Evolutionary conservation across 2,797 vertebrate species (phyloP).

Genomic region (Enoplosus armatus): DNA sequence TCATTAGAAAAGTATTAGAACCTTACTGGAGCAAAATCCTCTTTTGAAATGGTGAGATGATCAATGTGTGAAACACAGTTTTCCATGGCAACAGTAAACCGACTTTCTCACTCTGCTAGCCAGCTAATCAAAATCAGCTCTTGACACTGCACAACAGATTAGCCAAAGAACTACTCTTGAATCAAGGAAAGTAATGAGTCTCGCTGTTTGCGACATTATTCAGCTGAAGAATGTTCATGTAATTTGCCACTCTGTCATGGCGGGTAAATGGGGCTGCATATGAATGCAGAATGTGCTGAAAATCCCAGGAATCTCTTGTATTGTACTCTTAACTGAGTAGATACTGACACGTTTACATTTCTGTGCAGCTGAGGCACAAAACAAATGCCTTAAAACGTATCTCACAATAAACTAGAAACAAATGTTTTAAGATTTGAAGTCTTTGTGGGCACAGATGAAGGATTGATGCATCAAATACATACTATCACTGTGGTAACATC

Average conservation of each 20-base stretch:
- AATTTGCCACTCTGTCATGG: slow-evolving; percentile 46
- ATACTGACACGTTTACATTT: slow-evolving; percentile 13
- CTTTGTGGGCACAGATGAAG: neutral
- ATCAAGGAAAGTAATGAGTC: slow-evolving; percentile 64
- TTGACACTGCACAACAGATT: slow-evolving; percentile 59
- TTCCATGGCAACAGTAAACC: slow-evolving; percentile 58
- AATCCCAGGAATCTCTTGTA: slow-evolving; percentile 10
- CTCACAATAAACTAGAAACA: neutral
- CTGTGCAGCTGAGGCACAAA: neutral
- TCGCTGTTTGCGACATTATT: slow-evolving; percentile 34
- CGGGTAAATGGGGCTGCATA: slow-evolving; percentile 31
- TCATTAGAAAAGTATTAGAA: slow-evolving; percentile 26
- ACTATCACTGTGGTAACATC: neutral
- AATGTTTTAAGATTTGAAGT: neutral
- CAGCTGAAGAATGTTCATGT: slow-evolving; percentile 53
- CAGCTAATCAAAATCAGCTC: slow-evolving; percentile 60
- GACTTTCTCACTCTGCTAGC: slow-evolving; percentile 29
- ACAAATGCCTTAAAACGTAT: neutral
- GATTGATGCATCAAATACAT: no score
- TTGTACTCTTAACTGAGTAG: slow-evolving; percentile 13
- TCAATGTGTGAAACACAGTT: slow-evolving; percentile 40
- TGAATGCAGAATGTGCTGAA: slow-evolving; percentile 39
- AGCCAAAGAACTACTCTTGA: slow-evolving; percentile 56
- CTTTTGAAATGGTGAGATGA: slow-evolving; percentile 29
- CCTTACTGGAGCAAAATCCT: slow-evolving; percentile 11